Conservation (phyloP, 2,113 vertebrate species). For the Vimba vimba region DNA sequence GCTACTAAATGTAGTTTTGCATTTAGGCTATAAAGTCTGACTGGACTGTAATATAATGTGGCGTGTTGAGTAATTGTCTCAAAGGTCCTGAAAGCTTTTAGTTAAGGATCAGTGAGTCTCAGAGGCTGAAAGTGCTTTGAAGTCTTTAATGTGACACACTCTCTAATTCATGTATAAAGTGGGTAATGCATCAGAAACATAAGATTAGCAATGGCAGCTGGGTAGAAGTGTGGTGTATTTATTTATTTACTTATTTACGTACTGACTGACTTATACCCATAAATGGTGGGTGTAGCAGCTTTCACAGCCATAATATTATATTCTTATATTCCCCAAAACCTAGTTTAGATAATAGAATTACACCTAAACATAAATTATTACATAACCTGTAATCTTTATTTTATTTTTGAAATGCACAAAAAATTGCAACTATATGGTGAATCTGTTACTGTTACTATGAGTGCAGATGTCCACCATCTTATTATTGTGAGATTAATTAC, state of each 20-base stretch:
- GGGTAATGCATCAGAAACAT: not conserved
- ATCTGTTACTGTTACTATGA: not conserved
- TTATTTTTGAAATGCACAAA: no score
- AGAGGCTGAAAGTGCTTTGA: not conserved
- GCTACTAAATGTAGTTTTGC: not conserved
- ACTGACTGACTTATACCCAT: not conserved
- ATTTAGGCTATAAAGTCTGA: not conserved
- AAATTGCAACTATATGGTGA: not conserved
- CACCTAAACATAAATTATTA: not conserved
- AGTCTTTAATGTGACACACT: slow-evolving; percentile 3
- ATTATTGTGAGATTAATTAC: not conserved
- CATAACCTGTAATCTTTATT: no score
- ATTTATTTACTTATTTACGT: no score
- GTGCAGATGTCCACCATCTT: not conserved
- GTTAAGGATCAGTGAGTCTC: not conserved
- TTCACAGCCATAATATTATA: not conserved
- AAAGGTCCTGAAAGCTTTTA: slow-evolving; percentile 8
- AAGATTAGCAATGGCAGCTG: not conserved
- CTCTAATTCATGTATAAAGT: not conserved
- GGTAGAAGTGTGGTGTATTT: not conserved
- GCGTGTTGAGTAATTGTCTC: not conserved
- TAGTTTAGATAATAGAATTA: not conserved
- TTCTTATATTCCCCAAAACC: not conserved
- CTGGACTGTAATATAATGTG: not conserved
- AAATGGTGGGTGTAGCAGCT: not conserved